phyloP scores from a whole-genome alignment of 2,888 invertebrate genomes.

The Nezara viridula region DNA sequence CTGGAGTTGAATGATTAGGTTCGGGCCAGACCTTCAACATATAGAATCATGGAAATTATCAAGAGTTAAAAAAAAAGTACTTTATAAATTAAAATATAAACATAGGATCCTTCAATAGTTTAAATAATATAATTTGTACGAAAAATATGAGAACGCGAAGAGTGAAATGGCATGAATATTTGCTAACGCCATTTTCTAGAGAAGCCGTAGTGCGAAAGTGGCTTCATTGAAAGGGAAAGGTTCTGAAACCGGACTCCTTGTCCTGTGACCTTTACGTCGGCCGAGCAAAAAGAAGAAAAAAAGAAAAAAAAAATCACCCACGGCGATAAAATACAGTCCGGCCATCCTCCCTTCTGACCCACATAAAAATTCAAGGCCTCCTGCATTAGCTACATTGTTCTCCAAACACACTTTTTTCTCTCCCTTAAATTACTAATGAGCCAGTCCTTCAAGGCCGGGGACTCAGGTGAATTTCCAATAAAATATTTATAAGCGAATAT shows the following conservation, averaged over 20 bases:
- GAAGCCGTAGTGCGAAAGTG: neutral
- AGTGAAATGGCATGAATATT: neutral
- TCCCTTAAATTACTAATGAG: neutral
- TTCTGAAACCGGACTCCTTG: conserved; percentile 12
- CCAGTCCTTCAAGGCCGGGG: neutral
- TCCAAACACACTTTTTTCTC: neutral
- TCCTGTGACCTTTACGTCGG: neutral
- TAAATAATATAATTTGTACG: too few relatives aligned
- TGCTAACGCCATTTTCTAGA: neutral
- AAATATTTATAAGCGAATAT: too few relatives aligned
- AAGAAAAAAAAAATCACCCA: conserved; percentile 17
- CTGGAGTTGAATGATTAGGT: too few relatives aligned
- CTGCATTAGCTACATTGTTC: neutral
- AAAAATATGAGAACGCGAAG: neutral
- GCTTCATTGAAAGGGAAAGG: conserved; percentile 39
- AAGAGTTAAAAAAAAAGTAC: too few relatives aligned
- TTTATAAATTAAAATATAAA: too few relatives aligned
- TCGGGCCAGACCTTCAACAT: too few relatives aligned
- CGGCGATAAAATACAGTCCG: conserved; percentile 7
- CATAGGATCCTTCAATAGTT: too few relatives aligned
- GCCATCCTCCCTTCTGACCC: conserved; percentile 42
- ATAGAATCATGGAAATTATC: too few relatives aligned
- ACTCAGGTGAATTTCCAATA: neutral
- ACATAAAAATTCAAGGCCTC: conserved; percentile 19
- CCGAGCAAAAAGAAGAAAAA: neutral